A percentile compares a stretch with the other conserved stretches of the same genome.
Conservation (phyloP, 35 echinoderm and acorn worm species). For the Lytechinus variegatus region DNA sequence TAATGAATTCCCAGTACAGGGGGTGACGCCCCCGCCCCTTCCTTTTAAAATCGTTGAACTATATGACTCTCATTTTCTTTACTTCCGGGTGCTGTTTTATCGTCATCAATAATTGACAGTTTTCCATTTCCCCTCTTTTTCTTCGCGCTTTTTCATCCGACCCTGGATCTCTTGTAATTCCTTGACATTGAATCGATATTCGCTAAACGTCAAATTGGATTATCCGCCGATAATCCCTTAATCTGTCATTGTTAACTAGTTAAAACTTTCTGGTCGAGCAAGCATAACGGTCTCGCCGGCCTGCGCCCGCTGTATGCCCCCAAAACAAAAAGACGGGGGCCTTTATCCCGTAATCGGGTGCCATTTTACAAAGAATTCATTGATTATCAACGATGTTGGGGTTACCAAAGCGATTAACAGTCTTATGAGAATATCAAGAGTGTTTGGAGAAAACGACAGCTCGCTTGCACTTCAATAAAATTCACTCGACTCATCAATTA, state of each 20-base stretch:
- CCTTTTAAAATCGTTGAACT: too few relatives aligned
- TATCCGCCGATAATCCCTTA: neutral
- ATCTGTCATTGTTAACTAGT: conserved; percentile 13
- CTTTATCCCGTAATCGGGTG: neutral
- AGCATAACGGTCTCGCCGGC: neutral
- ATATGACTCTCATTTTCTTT: too few relatives aligned
- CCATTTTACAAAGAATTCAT: neutral
- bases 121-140: neutral
- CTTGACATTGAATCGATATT: neutral
- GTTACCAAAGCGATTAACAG: neutral
- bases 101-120: neutral
- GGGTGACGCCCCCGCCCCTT: too few relatives aligned
- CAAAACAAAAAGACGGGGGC: neutral
- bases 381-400: neutral
- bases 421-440: neutral
- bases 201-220: neutral
- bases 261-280: neutral
- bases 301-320: neutral
- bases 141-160: neutral
- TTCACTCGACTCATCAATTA: neutral
- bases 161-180: neutral
- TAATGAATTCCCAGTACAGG: too few relatives aligned
- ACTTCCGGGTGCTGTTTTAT: too few relatives aligned
- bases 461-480: neutral
- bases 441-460: neutral